Evolutionary conservation across 2,113 vertebrate species (phyloP).

Genomic region (Struthidea cinerea): DNA sequence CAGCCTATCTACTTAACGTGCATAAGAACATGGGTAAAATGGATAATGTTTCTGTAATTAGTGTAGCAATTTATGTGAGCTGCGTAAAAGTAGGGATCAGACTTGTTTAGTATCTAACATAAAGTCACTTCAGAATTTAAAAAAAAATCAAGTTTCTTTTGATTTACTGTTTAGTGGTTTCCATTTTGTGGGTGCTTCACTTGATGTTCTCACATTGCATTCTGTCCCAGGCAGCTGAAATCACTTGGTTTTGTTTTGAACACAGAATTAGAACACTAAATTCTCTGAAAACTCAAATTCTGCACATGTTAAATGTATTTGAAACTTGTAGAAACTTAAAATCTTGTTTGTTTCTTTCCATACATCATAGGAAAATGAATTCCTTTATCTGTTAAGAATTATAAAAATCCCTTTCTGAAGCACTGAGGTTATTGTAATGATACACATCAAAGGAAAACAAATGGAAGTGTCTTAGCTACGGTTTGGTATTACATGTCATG

Average conservation of each 20-base stretch:
- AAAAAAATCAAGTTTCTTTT: not conserved
- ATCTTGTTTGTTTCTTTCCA: not conserved
- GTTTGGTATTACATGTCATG: fast-evolving
- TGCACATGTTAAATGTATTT: not conserved
- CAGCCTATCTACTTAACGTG: not conserved
- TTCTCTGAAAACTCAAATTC: not conserved
- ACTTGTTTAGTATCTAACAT: not conserved
- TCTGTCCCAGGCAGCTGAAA: not conserved
- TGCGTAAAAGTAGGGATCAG: not conserved
- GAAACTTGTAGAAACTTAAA: not conserved
- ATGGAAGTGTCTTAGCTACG: not conserved
- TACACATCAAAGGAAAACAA: not conserved
- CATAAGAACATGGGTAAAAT: not conserved
- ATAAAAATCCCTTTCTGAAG: not conserved
- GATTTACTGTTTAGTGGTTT: not conserved
- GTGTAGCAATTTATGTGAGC: fast-evolving
- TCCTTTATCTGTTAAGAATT: not conserved
- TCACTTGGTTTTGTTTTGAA: not conserved
- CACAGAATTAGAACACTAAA: not conserved
- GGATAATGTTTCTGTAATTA: not conserved
- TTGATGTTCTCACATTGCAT: not conserved
- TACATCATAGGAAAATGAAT: not conserved
- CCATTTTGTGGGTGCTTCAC: not conserved
- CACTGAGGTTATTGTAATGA: not conserved
- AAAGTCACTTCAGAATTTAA: not conserved